Evolutionary conservation across 1,140 invertebrate genomes (phyloP), one percentile per base, ranked within the genome.

Genomic region (Calephelis nemesis): DNA sequence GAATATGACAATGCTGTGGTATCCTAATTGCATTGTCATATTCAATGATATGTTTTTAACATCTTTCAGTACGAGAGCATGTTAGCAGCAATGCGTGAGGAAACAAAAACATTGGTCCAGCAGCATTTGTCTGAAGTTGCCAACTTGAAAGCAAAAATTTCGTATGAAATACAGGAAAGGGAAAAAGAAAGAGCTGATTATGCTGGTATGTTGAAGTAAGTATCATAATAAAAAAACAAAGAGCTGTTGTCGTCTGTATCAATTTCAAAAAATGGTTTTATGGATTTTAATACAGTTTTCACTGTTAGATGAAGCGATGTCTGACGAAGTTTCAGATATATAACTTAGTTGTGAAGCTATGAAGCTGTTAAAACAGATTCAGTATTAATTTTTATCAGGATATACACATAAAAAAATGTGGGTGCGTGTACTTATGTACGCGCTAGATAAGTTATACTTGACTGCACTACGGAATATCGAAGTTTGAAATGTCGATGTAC

Each of bases 161-260:
- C 94, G 7, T 93, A 95, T 75, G 95, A 96, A 79, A 94, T 96
- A 49, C 94, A 96, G 76, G 96, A 97, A 73, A 91, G 95, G 67
- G 96, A 97, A 81, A 96, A 95, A 77, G 96, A 97, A 82, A 95
- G 95, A 68, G 93, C 93, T 67, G 95, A 97, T 82, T 94, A 96
- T 91, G 92, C 93, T 60, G 92, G 95, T 7, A 95, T 95, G 93
- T 90, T 92, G 64, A 92, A 92, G 91, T 92, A 65, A 85, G 85
- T 49, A 58, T 13, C 10, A 39, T 15, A 19, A 48, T 15, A 12
- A 52, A 13, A 50, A 30, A 30, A 30, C 30, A 30, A 30, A 30
- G 30, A 4, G 30, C 30, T 30, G 30, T 30, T 30, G 19, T 19
- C 3, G 30, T 30, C 30, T 30, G 2, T 30, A 30, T 30, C 30